Base-by-base conservation (phyloP, 2,797 vertebrate genomes). In the Varecia variegata region DNA sequence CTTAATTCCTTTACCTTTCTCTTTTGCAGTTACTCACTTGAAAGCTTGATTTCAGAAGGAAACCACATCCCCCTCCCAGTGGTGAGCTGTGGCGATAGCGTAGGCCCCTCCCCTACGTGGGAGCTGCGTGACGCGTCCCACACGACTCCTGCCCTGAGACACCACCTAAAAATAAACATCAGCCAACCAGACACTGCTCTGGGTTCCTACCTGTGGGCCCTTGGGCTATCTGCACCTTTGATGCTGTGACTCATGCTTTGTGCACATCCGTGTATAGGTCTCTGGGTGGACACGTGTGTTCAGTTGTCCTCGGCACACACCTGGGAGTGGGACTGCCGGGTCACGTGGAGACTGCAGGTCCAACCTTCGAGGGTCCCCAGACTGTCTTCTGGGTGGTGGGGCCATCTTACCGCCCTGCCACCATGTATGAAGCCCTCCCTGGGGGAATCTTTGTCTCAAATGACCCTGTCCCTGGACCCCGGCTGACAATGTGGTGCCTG, bases 31-130 rank as follows among this genome's bases (percentile, higher is more conserved):
- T 88, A 76, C 73, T 93, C 56, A 83, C 32, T 35, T 13, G 38
- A 87, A 73, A 74, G 54, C 38, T 21, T 23, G 38, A 56, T 54
- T 81, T 80, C 50, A 50, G n/a, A 47, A 82, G 90, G 95, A 90
- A 40, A 17, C 21, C 7, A 7, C 56, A 4, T 30, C 15, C 14
- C 10, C n/a, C 3, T 25, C 23, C n/a, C 7, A 30, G 76, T 4
- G 23, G 76, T 56, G 50, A 79, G 76, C 8, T 40, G 8, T 56
- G 23, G 6, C 30, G 18, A 43, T 58, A 50, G 90, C 2, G 1
- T 1, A 14, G 81, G 67, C 81, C 47, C 52, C 70, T 77, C 73
- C 68, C 79, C 30, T 6, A 3, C 0, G 3, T 56, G 50, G 21
- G 70, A 50, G 32, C 40, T 43, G 2, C 8, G 50, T 13, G 14